Conservation (phyloP, 2,888 invertebrate species). For the Criorhina ranunculi region DNA sequence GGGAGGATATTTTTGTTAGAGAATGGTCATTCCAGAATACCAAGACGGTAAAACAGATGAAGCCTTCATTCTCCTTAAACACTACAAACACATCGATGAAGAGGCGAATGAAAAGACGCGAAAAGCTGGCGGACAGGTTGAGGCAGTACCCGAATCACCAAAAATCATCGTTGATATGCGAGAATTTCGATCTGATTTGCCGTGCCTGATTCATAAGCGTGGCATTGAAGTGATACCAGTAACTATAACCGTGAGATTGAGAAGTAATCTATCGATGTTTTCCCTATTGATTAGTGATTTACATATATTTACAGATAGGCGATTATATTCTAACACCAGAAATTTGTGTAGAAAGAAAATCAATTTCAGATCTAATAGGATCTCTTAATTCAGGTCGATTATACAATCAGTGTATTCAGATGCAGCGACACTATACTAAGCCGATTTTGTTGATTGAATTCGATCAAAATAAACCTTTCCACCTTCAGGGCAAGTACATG, state of each 20-base stretch:
- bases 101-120: constrained; percentile 85
- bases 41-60: constrained; percentile 93
- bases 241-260: constrained; percentile 88
- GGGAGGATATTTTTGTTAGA: constrained; percentile 85
- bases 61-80: constrained; percentile 84
- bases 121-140: constrained; percentile 89
- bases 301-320: constrained; percentile 89
- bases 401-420: constrained; percentile 97
- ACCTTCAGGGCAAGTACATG: constrained; percentile 93
- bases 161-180: constrained; percentile 97
- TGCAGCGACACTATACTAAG: constrained; percentile 94
- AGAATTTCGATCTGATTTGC: constrained; percentile 98
- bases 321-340: constrained; percentile 99
- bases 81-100: constrained; percentile 79
- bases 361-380: constrained; percentile 97
- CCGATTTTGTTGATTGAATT: constrained; percentile 98
- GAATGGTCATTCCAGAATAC: constrained; percentile 94
- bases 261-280: neutral
- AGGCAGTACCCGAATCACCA: constrained; percentile 79
- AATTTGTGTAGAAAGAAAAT: constrained; percentile 98
- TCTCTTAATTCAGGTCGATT: constrained; percentile 97
- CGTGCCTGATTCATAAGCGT: constrained; percentile 95
- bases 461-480: constrained; percentile 96
- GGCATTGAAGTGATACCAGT: constrained; percentile 96
- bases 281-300: constrained; percentile 65